Conservation (phyloP, 2,797 vertebrate species). For the Diceros bicornis region DNA sequence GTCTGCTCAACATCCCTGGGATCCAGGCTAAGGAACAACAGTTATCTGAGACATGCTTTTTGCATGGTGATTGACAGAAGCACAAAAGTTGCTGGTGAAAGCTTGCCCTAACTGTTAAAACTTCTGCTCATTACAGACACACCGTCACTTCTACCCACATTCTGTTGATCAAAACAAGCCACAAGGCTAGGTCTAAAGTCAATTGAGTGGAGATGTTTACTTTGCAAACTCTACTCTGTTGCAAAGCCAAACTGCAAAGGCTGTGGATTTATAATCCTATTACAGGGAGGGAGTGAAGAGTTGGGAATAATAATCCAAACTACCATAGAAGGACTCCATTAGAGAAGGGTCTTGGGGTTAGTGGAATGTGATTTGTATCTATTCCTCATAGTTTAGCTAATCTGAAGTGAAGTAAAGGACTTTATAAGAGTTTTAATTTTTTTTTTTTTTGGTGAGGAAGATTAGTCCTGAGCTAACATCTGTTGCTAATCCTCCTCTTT, state of each 20-base stretch:
- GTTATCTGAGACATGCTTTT: constrained; percentile 12
- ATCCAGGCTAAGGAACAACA: background rate
- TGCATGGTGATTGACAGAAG: constrained; percentile 9
- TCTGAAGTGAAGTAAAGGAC: background rate
- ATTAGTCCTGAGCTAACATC: too few relatives aligned
- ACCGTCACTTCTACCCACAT: background rate
- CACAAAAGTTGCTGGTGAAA: constrained; percentile 24
- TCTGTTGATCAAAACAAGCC: constrained; percentile 23
- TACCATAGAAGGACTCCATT: background rate
- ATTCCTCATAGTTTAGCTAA: background rate
- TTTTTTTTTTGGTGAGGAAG: too few relatives aligned
- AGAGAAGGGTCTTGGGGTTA: background rate
- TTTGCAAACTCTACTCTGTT: constrained; percentile 21
- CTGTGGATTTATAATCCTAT: constrained; percentile 41
- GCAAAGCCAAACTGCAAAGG: constrained; percentile 10
- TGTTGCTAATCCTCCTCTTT: too few relatives aligned
- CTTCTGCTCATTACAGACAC: background rate
- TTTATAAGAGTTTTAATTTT: background rate
- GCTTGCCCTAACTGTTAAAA: constrained; percentile 3
- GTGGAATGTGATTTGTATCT: constrained; percentile 3
- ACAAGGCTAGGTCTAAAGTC: background rate
- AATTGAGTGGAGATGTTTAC: constrained; percentile 20
- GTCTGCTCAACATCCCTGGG: background rate
- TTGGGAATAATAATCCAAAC: constrained; percentile 41
- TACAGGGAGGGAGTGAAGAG: background rate